Conservation (phyloP, 2,113 vertebrate species). For the Ctenodactylus gundi region DNA sequence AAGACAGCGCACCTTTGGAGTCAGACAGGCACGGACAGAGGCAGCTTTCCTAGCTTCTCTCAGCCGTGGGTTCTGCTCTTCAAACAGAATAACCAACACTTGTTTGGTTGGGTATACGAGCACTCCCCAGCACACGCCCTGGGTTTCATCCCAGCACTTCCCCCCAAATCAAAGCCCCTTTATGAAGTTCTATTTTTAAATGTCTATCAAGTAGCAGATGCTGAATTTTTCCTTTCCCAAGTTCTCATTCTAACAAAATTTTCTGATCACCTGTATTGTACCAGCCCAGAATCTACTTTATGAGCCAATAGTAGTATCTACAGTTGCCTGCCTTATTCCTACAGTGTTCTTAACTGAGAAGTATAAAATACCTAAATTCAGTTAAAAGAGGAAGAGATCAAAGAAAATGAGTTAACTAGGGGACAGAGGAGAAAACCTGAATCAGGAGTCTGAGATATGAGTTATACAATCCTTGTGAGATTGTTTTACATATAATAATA, state of each 20-base stretch:
- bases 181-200: background rate
- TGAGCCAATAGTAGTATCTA: background rate
- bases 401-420: background rate
- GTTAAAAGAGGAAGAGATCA: background rate
- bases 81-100: background rate
- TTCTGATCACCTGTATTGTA: background rate
- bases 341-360: background rate
- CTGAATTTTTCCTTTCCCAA: background rate
- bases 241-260: background rate
- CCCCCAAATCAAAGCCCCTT: background rate
- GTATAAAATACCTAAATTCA: background rate
- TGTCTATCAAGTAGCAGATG: background rate
- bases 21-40: accelerated
- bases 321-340: background rate
- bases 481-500: too few species aligned
- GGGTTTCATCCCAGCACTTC: background rate
- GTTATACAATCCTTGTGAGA: background rate
- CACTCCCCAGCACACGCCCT: background rate
- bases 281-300: background rate
- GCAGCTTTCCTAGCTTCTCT: background rate
- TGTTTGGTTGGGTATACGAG: background rate
- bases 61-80: background rate
- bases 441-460: background rate
- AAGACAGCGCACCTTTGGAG: background rate
- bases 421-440: background rate